Base-by-base conservation (phyloP, 2,797 vertebrate species). In the Falco biarmicus region DNA sequence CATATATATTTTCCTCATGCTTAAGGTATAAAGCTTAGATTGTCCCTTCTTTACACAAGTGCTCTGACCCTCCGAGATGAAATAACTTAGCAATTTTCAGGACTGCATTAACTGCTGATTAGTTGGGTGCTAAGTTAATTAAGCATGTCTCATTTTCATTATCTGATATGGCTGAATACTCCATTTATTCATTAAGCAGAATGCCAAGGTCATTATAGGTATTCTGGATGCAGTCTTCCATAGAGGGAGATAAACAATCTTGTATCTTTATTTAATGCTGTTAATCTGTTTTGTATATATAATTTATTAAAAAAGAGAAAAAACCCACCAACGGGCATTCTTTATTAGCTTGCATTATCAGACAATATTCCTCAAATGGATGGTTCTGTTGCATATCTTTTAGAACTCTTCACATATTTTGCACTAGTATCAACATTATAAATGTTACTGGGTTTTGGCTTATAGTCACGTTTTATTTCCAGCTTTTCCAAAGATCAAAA, bases 151-250 rank as follows among this genome's bases (percentile, higher is more conserved):
- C 80, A 61, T 94, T 95, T 96, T 91, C 85, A 95, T 95, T 90
- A 95, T 48, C 80, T 89, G 74, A 92, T 73, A 80, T 34, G 56
- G 86, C 22, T 82, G n/a, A 90, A 85, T 80, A 71, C 56, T 51
- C 68, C 69, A 80, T 93, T 94, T 94, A 53, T 75, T 90, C 93
- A 95, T 96, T 95, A 95, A 95, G 51, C 66, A 85, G 73, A 88
- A 71, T 87, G 75, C 81, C 56, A 83, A 39, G 68, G 83, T 93
- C 93, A 68, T 93, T 87, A 88, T 48, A 64, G 13, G 60, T 64
- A 79, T 60, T 87, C 66, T 47, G 41, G 70, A 54, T 9, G 41
- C 41, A 84, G 59, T 66, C 70, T 92, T 87, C 83, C 45, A 51
- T 25, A 82, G 50, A 70, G 25, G 19, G 51, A 89, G 39, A 85